Conservation (phyloP, 2,888 invertebrate genomes). For the Mimas tiliae region DNA sequence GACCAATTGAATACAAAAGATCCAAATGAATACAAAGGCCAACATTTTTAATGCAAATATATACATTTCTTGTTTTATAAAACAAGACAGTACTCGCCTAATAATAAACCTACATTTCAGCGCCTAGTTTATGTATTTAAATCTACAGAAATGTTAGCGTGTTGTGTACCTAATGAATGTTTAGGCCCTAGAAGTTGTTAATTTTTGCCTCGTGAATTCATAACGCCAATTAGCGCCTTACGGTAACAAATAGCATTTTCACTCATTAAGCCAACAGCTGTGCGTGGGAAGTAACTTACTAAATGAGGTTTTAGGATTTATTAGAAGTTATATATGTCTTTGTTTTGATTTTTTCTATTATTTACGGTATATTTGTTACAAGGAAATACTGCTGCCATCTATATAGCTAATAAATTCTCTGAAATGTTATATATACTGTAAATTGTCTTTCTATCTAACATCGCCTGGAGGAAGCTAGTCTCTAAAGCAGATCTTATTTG, state of each 20-base stretch:
- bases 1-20: not conserved
- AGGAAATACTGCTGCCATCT: no score
- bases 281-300: not conserved
- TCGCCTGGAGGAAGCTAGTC: no score
- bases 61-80: not conserved
- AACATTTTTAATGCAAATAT: no score
- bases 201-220: constrained; percentile 8
- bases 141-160: constrained; percentile 8
- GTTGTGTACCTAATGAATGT: constrained; percentile 5
- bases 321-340: not conserved
- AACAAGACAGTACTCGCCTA: not conserved
- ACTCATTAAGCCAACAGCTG: constrained; percentile 26
- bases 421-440: no score
- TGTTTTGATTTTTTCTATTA: not conserved
- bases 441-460: no score
- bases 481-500: no score
- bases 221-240: constrained; percentile 3
- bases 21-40: not conserved
- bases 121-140: not conserved
- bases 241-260: constrained; percentile 19
- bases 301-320: not conserved
- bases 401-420: no score
- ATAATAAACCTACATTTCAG: not conserved
- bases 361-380: not conserved
- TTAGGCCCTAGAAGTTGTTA: constrained; percentile 2